A percentile compares a stretch with the other conserved stretches of the same genome.
phyloP scores from a whole-genome alignment of 2,888 invertebrate genomes.

The Dasypogon diadema region DNA sequence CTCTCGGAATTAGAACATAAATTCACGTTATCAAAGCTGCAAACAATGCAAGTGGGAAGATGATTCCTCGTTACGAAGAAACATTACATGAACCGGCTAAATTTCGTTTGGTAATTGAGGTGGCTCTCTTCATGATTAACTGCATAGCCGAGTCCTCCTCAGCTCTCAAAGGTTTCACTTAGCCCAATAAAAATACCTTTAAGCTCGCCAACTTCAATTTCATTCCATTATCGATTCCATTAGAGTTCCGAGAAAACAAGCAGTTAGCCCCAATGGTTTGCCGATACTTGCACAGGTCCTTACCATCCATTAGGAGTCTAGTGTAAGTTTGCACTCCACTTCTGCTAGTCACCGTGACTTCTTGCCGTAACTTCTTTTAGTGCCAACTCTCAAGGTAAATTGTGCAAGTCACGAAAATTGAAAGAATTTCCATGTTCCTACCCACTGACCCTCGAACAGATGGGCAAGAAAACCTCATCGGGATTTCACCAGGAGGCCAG shows the following conservation, averaged over 20 bases:
- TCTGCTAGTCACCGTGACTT: conserved; percentile 24
- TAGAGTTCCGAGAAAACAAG: neutral
- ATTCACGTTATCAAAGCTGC: conserved; percentile 12
- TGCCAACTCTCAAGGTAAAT: neutral
- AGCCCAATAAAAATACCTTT: no score
- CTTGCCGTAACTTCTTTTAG: neutral
- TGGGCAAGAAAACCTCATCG: neutral
- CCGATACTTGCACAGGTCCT: neutral
- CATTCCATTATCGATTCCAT: conserved; percentile 13
- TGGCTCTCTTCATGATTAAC: neutral
- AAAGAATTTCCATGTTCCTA: conserved; percentile 24
- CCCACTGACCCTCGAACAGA: neutral
- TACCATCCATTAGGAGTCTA: conserved; percentile 4
- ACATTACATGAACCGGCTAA: no score
- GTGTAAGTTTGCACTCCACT: neutral
- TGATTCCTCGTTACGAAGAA: no score
- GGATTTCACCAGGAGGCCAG: neutral
- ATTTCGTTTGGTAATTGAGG: no score
- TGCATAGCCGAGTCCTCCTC: neutral
- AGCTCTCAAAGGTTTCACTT: no score
- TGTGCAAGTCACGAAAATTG: conserved; percentile 17
- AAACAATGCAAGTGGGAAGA: neutral
- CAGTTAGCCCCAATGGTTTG: neutral
- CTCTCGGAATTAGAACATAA: conserved; percentile 28
- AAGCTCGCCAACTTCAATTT: neutral